Conservation (phyloP, 2,113 vertebrate species). For the Anguilla rostrata region DNA sequence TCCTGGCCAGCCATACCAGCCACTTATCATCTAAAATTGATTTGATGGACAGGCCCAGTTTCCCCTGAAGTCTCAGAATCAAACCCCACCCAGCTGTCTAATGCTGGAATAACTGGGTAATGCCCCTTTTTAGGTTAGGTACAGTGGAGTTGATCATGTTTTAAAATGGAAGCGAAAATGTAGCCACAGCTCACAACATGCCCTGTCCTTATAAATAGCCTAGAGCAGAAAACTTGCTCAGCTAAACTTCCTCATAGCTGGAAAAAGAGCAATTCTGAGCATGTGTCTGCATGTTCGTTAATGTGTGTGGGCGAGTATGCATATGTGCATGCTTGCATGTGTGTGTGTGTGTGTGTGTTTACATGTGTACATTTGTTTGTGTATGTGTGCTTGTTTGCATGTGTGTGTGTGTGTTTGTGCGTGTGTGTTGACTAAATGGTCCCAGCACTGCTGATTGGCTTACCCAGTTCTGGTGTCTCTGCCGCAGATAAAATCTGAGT, state of each 20-base stretch:
- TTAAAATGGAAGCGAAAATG: background rate
- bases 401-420: too few species aligned
- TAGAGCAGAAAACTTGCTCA: background rate
- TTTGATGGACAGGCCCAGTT: background rate
- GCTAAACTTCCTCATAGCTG: too few species aligned
- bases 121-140: background rate
- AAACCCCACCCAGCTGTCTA: background rate
- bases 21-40: conserved; percentile 2
- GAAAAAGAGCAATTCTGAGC: too few species aligned
- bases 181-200: background rate
- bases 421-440: background rate
- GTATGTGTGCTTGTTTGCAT: too few species aligned
- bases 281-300: too few species aligned
- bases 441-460: background rate
- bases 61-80: too few species aligned
- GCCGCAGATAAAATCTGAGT: background rate
- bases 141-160: background rate
- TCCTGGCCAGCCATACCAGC: background rate
- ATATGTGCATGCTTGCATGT: background rate
- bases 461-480: background rate
- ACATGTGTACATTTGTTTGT: too few species aligned
- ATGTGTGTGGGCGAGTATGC: background rate
- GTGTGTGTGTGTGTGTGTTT: background rate
- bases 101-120: background rate
- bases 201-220: background rate